phyloP scores from a whole-genome alignment of 2,113 vertebrate species.

The Austrofundulus limnaeus region DNA sequence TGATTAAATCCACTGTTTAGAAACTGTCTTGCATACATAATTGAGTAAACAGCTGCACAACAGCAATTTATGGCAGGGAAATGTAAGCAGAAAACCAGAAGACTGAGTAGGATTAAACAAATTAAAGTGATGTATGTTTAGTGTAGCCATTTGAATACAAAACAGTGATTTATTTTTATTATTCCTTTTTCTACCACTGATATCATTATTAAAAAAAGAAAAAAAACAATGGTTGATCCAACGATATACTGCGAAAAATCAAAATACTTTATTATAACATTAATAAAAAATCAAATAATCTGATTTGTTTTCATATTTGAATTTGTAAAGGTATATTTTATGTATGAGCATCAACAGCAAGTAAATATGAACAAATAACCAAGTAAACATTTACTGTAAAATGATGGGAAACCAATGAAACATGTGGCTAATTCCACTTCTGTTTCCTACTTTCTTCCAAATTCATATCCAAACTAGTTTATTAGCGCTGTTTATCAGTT shows the following conservation, averaged over 20 bases:
- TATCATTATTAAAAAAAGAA: no score
- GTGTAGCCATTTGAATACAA: constrained; percentile 10
- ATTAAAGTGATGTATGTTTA: constrained; percentile 23
- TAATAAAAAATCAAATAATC: no score
- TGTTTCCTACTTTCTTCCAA: not conserved
- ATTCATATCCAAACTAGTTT: not conserved
- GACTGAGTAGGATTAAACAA: not conserved
- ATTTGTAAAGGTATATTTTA: not conserved
- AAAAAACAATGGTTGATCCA: no score
- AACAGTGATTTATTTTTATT: constrained; percentile 1
- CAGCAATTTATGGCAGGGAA: not conserved
- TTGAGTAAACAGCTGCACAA: not conserved
- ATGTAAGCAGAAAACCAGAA: no score
- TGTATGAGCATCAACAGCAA: not conserved
- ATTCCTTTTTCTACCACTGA: no score
- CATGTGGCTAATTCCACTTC: no score
- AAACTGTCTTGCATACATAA: not conserved
- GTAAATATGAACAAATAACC: not conserved
- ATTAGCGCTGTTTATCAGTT: constrained; percentile 4
- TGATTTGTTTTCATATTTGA: no score
- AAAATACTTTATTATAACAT: no score
- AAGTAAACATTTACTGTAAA: not conserved
- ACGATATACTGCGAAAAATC: no score
- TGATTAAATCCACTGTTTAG: not conserved
- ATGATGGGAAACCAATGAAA: not conserved